Evolutionary conservation across 2,888 invertebrate genomes (phyloP).

Genomic region (Orgyia antiqua): DNA sequence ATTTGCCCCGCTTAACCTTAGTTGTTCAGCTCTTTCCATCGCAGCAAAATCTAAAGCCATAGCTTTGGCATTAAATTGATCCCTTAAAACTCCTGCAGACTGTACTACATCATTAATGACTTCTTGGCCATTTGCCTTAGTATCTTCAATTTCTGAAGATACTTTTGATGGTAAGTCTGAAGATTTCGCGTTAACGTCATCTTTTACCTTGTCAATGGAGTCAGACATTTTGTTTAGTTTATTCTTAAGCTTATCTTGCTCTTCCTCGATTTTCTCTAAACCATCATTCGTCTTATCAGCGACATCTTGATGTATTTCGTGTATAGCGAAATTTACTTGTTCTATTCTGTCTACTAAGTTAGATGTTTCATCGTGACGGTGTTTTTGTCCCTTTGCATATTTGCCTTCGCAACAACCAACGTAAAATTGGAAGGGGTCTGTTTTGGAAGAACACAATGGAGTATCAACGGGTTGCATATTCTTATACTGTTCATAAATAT

Average conservation of each 20-base stretch:
- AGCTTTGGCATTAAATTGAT: slow-evolving; percentile 55
- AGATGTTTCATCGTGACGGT: slow-evolving; percentile 65
- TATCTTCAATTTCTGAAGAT: slow-evolving; percentile 35
- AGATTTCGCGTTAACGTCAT: slow-evolving; percentile 34
- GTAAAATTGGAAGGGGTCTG: slow-evolving; percentile 61
- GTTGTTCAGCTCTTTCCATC: slow-evolving; percentile 54
- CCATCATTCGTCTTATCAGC: slow-evolving; percentile 43
- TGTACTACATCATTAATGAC: slow-evolving; percentile 51
- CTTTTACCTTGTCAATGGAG: slow-evolving; percentile 37
- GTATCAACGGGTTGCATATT: slow-evolving; percentile 70
- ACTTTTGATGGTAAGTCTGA: slow-evolving; percentile 38
- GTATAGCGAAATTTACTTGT: slow-evolving; percentile 59
- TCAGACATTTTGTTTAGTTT: slow-evolving; percentile 41
- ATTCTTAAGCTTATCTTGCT: slow-evolving; percentile 55
- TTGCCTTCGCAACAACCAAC: slow-evolving; percentile 59
- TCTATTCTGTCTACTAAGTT: slow-evolving; percentile 62
- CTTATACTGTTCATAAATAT: slow-evolving; percentile 60
- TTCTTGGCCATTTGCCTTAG: slow-evolving; percentile 41
- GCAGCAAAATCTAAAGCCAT: slow-evolving; percentile 57
- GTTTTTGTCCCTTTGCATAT: slow-evolving; percentile 52
- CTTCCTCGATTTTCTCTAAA: slow-evolving; percentile 47
- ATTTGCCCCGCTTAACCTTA: slow-evolving; percentile 43
- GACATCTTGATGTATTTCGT: slow-evolving; percentile 54
- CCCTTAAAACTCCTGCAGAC: slow-evolving; percentile 45
- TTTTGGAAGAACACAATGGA: slow-evolving; percentile 40